These are phyloP conservation scores for Pemphigus obesinymphae DNA, from an alignment of 1,140 invertebrate species.

Conservation along the genomic window DNA sequence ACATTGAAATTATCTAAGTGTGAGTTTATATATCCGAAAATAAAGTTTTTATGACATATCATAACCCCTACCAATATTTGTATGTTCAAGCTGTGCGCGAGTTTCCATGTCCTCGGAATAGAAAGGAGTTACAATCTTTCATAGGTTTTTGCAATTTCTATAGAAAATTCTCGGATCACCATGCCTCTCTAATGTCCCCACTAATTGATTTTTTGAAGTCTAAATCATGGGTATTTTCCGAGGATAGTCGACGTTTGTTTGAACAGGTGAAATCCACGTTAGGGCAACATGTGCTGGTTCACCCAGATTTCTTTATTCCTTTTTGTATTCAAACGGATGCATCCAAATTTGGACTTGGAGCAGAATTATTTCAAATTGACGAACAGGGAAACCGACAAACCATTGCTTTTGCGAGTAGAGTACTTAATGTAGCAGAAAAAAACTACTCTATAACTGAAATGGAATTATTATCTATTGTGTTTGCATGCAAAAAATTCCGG, in stretches of 20 bases:
- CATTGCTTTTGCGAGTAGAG: background rate
- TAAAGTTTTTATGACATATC: too few relatives aligned
- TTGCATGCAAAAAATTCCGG: too few relatives aligned
- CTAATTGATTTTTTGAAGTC: background rate
- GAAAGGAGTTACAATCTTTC: background rate
- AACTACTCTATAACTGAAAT: slow-evolving; percentile 1
- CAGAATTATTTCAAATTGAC: slow-evolving; percentile 50
- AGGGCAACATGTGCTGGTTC: background rate
- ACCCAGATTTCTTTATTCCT: background rate
- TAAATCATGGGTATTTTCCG: background rate
- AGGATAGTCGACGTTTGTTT: background rate
- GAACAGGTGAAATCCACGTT: background rate
- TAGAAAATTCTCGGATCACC: background rate
- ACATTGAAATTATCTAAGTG: too few relatives aligned
- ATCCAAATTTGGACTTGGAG: slow-evolving; percentile 90
- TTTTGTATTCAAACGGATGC: slow-evolving; percentile 53
- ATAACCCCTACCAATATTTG: too few relatives aligned
- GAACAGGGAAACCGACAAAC: slow-evolving; percentile 50
- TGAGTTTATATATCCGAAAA: too few relatives aligned
- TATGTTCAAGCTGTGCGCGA: background rate
- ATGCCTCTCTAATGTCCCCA: background rate
- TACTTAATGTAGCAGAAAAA: background rate
- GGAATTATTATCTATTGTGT: too few relatives aligned
- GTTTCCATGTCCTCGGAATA: background rate
- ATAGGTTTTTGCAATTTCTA: background rate